Evolutionary conservation across 2,113 vertebrate species (phyloP).

Genomic region (Sinocyclocheilus grahami): DNA sequence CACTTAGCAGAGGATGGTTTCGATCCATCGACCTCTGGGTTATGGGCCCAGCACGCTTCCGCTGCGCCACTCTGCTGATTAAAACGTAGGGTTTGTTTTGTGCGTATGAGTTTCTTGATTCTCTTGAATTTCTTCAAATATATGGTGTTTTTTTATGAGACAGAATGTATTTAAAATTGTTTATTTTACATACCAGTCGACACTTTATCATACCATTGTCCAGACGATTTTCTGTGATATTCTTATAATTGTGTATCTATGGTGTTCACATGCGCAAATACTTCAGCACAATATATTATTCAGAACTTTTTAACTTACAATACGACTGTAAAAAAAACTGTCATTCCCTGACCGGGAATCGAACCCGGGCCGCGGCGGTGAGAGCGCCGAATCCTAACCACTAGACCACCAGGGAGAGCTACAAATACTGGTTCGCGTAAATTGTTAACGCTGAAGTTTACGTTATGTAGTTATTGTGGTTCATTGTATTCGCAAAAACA

Average conservation of each 20-base stretch:
- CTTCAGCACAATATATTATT: background rate
- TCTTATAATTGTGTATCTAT: background rate
- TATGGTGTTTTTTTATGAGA: too few species aligned
- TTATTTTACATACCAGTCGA: background rate
- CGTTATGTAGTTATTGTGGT: too few species aligned
- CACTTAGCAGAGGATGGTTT: conserved; percentile 52
- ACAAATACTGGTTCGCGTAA: too few species aligned
- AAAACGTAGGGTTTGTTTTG: rapidly evolving
- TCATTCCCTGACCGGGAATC: conserved; percentile 58
- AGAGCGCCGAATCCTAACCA: conserved; percentile 65
- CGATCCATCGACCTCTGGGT: conserved; percentile 68
- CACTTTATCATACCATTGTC: background rate
- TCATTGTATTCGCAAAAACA: background rate
- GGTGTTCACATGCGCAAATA: background rate
- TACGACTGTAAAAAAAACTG: too few species aligned
- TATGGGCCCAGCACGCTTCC: conserved; percentile 68
- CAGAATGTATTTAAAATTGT: background rate
- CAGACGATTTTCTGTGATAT: too few species aligned
- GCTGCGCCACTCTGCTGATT: conserved; percentile 62
- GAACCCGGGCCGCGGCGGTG: conserved; percentile 53
- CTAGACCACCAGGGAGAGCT: conserved; percentile 65
- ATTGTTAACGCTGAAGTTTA: too few species aligned
- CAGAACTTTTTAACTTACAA: background rate
- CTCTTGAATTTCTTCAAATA: too few species aligned
- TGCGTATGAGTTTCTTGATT: background rate